Base-by-base conservation (phyloP, 1,140 invertebrate genomes). In the Phymorhynchus buccinoides region DNA sequence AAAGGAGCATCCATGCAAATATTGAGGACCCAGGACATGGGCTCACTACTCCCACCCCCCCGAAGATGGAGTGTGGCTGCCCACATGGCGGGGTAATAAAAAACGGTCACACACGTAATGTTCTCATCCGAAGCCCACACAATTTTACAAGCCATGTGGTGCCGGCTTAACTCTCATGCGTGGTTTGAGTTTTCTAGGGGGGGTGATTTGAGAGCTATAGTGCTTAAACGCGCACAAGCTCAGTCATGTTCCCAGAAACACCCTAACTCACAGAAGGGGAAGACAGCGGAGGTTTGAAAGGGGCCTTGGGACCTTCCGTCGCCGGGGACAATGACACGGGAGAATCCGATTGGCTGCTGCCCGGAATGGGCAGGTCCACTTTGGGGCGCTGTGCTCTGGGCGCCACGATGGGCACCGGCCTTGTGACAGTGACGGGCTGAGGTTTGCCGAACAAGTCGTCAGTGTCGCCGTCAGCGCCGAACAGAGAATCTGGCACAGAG, bases 401-500 rank as follows among this genome's bases (percentile, higher is more conserved):
- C 12, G 81, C 81, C 41, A 83, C 37, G 41, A 83, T 83, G 32
- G 81, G 81, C 22, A 71, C 62, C 22, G 81, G 66, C 9, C 66
- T 83, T 14, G 81, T 71, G 22, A 71, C 66, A 4, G 66, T 83
- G 37, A 44, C 22, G 2, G 81, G 81, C 41, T 83, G 35, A 14
- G 81, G 35, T 39, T 79, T 79, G n/a, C 62, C 66, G 44, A 83
- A 83, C 73, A 84, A 30, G 52, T 56, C 44, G 9, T 82, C 84
- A 37, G 77, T 82, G 30, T 86, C 85, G 18, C 85, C 85, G 9
- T 83, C 86, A 6, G 84, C 30, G 32, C 48, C 87, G 84, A 86
- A 86, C 48, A 88, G 73, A 77, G 81, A 56, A 84, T 79, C 87
- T 22, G 66, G n/a, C n/a, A n/a, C n/a, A n/a, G n/a, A n/a, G n/a